Conservation (phyloP, 2,113 vertebrate genomes). For the Galeopterus variegatus region DNA sequence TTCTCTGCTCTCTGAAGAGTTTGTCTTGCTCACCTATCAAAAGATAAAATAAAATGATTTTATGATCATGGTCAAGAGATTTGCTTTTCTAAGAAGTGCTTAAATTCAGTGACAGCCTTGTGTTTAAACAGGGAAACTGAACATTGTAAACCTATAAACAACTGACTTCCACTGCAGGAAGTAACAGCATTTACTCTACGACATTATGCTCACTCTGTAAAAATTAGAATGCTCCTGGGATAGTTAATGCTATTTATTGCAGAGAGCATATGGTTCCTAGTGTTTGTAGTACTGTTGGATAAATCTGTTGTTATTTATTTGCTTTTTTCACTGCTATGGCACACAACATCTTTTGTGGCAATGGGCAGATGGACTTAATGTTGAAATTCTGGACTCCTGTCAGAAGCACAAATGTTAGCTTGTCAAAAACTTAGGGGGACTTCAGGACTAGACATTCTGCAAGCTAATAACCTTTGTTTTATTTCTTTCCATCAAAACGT, state of each 20-base stretch:
- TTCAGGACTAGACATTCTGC: not conserved
- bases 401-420: constrained; percentile 14
- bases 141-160: not conserved
- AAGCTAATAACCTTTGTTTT: not conserved
- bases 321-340: not conserved
- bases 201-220: not conserved
- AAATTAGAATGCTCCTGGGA: not conserved
- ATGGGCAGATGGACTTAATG: not conserved
- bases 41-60: not conserved
- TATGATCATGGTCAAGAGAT: not conserved
- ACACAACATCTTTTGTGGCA: not conserved
- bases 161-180: not conserved
- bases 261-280: not conserved
- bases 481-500: not conserved
- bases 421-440: not conserved
- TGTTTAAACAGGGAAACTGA: not conserved
- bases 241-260: not conserved
- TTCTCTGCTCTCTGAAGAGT: not conserved
- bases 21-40: not conserved
- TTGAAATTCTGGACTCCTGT: constrained; percentile 57
- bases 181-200: not conserved
- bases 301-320: not conserved
- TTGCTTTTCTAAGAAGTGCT: not conserved
- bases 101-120: not conserved
- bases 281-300: not conserved